phyloP scores from a whole-genome alignment of 2,797 vertebrate species.

The Mus spretus region DNA sequence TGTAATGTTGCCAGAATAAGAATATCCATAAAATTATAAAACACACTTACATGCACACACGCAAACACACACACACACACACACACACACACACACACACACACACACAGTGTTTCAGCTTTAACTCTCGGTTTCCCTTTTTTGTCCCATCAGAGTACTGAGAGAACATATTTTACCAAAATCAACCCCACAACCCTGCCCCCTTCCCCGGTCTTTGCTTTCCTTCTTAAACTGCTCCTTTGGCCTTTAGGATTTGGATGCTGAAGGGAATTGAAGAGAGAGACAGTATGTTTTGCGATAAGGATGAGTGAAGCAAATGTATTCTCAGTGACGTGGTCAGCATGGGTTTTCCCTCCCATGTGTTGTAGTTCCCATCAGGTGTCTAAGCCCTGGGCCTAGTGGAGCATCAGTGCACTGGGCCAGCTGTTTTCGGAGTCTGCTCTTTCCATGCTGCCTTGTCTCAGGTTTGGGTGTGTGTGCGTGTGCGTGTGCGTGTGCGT shows the following conservation, averaged over 20 bases:
- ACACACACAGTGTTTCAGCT: not conserved
- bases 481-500: not conserved
- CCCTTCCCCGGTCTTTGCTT: not conserved
- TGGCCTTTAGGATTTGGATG: conserved; percentile 8
- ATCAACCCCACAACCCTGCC: not conserved
- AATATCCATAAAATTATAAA: not conserved
- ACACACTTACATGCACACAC: not conserved
- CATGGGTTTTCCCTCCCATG: conserved; percentile 11
- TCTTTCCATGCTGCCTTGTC: not conserved
- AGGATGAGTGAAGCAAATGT: not conserved
- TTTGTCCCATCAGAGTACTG: not conserved
- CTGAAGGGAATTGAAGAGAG: not conserved
- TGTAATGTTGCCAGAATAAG: not conserved
- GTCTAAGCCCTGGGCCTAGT: not conserved
- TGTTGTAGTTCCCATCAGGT: conserved; percentile 25
- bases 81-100: not conserved
- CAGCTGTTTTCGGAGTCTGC: not conserved
- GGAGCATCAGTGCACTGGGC: not conserved
- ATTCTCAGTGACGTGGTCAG: conserved; percentile 4
- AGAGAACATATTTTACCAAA: not conserved
- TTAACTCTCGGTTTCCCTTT: conserved; percentile 41
- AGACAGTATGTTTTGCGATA: not conserved
- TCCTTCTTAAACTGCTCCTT: conserved; percentile 5
- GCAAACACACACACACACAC: not conserved
- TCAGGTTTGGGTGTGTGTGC: not conserved